phyloP scores from a whole-genome alignment of 2,113 vertebrate genomes.

The Tyto alba region DNA sequence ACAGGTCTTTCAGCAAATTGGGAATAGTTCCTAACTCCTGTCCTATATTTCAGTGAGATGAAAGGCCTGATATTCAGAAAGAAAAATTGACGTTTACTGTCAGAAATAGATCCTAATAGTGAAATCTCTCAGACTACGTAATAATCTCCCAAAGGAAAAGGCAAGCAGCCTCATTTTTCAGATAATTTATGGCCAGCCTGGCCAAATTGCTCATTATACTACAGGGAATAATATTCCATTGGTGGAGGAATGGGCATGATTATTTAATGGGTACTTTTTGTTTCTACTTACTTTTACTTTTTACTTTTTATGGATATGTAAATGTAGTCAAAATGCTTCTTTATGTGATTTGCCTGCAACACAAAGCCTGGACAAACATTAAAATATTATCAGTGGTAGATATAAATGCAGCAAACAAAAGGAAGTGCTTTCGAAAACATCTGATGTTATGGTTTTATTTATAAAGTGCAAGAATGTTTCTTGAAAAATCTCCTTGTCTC shows the following conservation, averaged over 20 bases:
- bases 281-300: constrained; percentile 19
- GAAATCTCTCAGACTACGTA: constrained; percentile 31
- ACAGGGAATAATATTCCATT: constrained; percentile 20
- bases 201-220: constrained; percentile 42
- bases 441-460: neutral
- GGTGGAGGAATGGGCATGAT: constrained; percentile 28
- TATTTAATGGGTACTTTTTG: constrained; percentile 31
- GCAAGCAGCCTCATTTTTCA: constrained; percentile 38
- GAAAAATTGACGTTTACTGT: neutral
- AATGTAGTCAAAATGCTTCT: neutral
- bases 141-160: constrained; percentile 49
- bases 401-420: neutral
- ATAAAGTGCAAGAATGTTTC: neutral
- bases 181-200: constrained; percentile 55
- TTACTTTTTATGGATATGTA: neutral
- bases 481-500: neutral
- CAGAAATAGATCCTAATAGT: constrained; percentile 37
- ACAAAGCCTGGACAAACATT: neutral
- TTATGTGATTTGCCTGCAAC: neutral
- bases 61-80: neutral
- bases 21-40: neutral
- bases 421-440: neutral
- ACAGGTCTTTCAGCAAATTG: neutral
- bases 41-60: neutral
- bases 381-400: neutral